Evolutionary conservation across 2,888 invertebrate genomes (phyloP).

Genomic region (Pyrochroa serraticornis): DNA sequence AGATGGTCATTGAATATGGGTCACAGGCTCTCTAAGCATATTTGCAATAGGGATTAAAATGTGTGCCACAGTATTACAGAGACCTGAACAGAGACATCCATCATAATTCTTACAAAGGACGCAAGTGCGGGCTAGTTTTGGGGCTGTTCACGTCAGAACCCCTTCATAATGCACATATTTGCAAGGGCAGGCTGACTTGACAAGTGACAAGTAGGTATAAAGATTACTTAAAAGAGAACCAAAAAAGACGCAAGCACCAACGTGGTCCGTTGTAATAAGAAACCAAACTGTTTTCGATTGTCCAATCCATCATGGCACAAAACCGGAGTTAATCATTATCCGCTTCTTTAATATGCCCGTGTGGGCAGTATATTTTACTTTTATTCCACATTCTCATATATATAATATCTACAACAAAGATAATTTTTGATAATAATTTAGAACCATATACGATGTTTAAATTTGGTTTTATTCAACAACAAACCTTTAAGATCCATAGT

Average conservation of each 20-base stretch:
- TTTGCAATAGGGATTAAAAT: slow-evolving; percentile 52
- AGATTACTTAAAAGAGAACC: background rate
- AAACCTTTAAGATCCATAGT: too few species aligned
- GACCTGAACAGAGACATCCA: slow-evolving; percentile 55
- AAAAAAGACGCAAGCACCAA: slow-evolving; percentile 8
- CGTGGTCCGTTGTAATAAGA: slow-evolving; percentile 1
- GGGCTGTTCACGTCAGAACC: slow-evolving; percentile 51
- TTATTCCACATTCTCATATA: too few species aligned
- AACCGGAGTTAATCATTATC: too few species aligned
- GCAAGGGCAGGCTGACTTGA: slow-evolving; percentile 51
- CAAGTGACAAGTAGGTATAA: slow-evolving; percentile 50
- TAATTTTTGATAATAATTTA: too few species aligned
- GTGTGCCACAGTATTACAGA: slow-evolving; percentile 42
- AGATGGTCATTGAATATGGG: slow-evolving; percentile 43
- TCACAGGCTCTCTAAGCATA: slow-evolving; percentile 47
- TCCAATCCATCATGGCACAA: slow-evolving; percentile 11
- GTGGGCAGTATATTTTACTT: too few species aligned
- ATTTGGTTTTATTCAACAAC: too few species aligned
- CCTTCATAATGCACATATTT: slow-evolving; percentile 55
- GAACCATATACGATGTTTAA: too few species aligned
- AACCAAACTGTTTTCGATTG: slow-evolving; percentile 14
- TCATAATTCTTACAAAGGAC: slow-evolving; percentile 51
- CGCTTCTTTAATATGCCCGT: too few species aligned
- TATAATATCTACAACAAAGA: too few species aligned
- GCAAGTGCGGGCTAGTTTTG: slow-evolving; percentile 52